phyloP scores from a whole-genome alignment of 2,113 vertebrate genomes.

The Lagopus muta region DNA sequence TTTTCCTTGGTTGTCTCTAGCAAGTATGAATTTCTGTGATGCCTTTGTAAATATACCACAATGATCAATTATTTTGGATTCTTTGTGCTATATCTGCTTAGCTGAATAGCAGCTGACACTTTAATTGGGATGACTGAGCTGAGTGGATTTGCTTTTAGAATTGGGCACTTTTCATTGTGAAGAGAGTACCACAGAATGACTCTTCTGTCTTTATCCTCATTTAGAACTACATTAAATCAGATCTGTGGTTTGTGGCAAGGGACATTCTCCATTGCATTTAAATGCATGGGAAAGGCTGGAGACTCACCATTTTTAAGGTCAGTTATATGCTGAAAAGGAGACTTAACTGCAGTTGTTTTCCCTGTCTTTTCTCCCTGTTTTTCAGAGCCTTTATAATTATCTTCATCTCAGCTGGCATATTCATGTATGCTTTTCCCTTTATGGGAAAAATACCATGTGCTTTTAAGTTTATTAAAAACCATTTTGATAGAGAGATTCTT shows the following conservation, averaged over 20 bases:
- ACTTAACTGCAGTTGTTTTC: constrained; percentile 28
- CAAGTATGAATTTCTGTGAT: neutral
- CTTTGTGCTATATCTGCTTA: constrained; percentile 16
- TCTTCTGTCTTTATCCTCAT: constrained; percentile 28
- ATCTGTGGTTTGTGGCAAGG: neutral
- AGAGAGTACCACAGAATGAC: constrained; percentile 27
- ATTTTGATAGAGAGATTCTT: neutral
- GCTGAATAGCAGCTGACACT: constrained; percentile 21
- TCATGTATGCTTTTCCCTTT: neutral
- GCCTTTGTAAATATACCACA: neutral
- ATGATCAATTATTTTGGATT: neutral
- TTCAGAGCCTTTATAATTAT: neutral
- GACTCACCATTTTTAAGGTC: constrained; percentile 24
- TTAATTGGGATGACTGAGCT: constrained; percentile 44
- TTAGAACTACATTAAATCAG: constrained; percentile 58
- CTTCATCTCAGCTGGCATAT: neutral
- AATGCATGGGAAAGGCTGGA: constrained; percentile 38
- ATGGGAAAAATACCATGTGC: neutral
- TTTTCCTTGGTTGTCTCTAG: neutral
- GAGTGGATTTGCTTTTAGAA: constrained; percentile 37
- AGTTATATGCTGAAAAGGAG: constrained; percentile 42
- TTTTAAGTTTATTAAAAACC: constrained; percentile 25
- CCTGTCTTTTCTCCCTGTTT: neutral
- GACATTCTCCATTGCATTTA: neutral
- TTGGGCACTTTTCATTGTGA: constrained; percentile 19